A percentile compares a stretch with the other conserved stretches of the same genome.
These are phyloP conservation scores for Hyles euphorbiae DNA, from an alignment of 1,140 invertebrate species.

Conservation along the genomic window DNA sequence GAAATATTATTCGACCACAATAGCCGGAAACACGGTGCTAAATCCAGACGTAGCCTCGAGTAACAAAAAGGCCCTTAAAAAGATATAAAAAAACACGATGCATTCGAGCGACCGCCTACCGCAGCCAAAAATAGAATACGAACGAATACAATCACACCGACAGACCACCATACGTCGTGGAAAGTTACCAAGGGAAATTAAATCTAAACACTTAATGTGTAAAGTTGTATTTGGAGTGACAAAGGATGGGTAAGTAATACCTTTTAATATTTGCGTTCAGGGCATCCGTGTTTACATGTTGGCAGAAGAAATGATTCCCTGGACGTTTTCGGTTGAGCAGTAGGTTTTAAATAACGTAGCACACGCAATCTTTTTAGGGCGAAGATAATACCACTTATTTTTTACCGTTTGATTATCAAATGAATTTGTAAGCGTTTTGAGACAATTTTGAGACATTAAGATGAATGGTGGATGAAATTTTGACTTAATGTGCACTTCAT, in stretches of 20 bases:
- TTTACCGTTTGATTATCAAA: conserved; percentile 6
- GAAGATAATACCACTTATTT: conserved; percentile 5
- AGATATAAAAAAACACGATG: conserved; percentile 50
- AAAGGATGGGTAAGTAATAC: too few species aligned
- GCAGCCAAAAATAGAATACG: conserved; percentile 66
- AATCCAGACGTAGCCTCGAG: conserved; percentile 46
- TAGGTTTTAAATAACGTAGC: conserved; percentile 42
- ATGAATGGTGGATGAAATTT: too few species aligned
- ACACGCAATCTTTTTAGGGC: conserved; percentile 18
- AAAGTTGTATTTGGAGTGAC: too few species aligned
- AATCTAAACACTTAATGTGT: too few species aligned
- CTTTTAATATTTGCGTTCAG: conserved; percentile 2
- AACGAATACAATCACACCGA: conserved; percentile 29
- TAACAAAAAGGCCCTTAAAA: conserved; percentile 51
- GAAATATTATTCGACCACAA: conserved; percentile 51
- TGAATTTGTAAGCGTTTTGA: background rate
- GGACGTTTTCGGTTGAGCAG: conserved; percentile 35
- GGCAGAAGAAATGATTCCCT: conserved; percentile 52
- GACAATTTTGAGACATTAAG: too few species aligned
- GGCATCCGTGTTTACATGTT: conserved; percentile 50
- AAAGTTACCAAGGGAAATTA: too few species aligned
- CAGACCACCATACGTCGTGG: too few species aligned
- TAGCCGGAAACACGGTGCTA: conserved; percentile 59
- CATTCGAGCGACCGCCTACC: conserved; percentile 67
- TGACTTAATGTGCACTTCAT: too few species aligned